Evolutionary conservation across 2,797 vertebrate genomes (phyloP).

Genomic region (Sciurus carolinensis): DNA sequence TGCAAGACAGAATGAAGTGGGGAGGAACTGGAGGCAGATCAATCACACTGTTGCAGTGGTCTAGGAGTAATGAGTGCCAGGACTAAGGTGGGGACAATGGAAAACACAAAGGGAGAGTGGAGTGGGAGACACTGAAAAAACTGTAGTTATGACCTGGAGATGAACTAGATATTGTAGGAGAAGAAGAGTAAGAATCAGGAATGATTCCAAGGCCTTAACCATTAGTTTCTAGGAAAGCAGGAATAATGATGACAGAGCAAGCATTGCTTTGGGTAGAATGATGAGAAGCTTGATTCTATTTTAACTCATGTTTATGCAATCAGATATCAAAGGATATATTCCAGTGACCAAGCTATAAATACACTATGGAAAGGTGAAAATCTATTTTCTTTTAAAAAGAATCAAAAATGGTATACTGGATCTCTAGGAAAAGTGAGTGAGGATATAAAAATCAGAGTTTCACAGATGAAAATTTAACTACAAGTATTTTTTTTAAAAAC

Average conservation of each 20-base stretch:
- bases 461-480: slow-evolving; percentile 57
- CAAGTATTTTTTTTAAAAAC: slow-evolving; percentile 5
- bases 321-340: slow-evolving; percentile 53
- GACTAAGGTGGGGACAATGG: neutral
- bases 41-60: neutral
- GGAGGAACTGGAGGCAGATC: neutral
- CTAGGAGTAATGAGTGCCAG: neutral
- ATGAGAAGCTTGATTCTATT: slow-evolving; percentile 47
- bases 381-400: slow-evolving; percentile 21
- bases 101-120: slow-evolving; percentile 32
- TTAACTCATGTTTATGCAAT: slow-evolving; percentile 70
- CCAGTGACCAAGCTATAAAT: slow-evolving; percentile 70
- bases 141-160: neutral
- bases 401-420: slow-evolving; percentile 41
- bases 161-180: neutral
- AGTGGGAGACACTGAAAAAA: neutral
- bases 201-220: neutral
- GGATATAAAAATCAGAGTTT: slow-evolving; percentile 60
- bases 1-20: neutral
- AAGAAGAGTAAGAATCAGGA: neutral
- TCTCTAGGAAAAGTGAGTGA: slow-evolving; percentile 52
- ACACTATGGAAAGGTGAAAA: slow-evolving; percentile 56
- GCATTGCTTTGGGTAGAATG: slow-evolving; percentile 11
- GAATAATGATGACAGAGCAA: slow-evolving; percentile 3
- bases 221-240: neutral